Conservation (phyloP, 2,888 invertebrate species). For the Cephus nigrinus region DNA sequence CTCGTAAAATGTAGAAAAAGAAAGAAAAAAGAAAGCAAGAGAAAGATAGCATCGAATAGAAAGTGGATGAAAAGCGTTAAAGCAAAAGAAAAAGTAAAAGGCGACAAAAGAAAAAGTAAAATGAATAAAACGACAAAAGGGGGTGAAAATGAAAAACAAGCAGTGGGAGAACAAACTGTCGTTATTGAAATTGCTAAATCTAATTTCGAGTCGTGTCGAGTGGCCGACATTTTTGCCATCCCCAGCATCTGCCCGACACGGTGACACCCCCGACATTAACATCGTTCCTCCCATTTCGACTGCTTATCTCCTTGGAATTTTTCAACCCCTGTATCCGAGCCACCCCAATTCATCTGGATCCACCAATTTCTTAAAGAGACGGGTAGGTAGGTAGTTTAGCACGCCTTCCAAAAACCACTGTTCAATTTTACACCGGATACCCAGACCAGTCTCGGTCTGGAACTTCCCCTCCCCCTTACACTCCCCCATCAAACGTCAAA, state of each 20-base stretch:
- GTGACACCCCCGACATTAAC: not conserved
- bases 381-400: not conserved
- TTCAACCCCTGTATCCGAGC: not conserved
- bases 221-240: not conserved
- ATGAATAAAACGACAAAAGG: not conserved
- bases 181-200: constrained; percentile 9
- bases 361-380: not conserved
- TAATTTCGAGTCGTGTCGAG: constrained; percentile 10
- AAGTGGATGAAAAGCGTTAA: not conserved
- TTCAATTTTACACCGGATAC: not conserved
- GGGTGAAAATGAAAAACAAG: constrained; percentile 8
- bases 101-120: not conserved
- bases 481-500: no score
- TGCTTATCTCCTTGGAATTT: not conserved
- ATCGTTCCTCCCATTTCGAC: not conserved
- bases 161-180: constrained; percentile 1
- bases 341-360: not conserved
- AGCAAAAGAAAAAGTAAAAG: not conserved
- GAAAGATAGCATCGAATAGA: not conserved
- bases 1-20: not conserved
- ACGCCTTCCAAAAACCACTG: not conserved
- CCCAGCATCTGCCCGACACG: not conserved
- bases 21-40: not conserved
- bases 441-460: not conserved
- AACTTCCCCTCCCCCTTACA: no score